phyloP scores from a whole-genome alignment of 2,797 vertebrate species.

The Oreochromis grahami region DNA sequence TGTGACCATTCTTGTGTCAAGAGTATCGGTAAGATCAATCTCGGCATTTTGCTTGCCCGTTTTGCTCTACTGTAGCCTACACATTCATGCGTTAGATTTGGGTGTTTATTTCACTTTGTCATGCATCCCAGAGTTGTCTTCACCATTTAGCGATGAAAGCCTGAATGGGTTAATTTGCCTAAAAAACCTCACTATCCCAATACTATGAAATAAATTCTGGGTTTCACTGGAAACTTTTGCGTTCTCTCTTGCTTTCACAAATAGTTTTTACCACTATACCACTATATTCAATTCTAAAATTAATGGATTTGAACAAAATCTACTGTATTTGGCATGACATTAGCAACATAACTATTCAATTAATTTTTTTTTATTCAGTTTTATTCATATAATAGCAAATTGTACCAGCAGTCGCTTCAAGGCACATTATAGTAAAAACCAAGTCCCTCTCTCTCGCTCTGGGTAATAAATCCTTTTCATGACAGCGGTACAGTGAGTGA shows the following conservation, averaged over 20 bases:
- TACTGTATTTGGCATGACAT: not conserved
- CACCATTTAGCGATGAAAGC: not conserved
- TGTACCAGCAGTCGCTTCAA: not conserved
- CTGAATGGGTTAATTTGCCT: not conserved
- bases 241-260: not conserved
- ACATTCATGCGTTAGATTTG: not conserved
- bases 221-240: not conserved
- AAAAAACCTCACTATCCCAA: accelerated
- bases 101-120: not conserved
- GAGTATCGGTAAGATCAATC: not conserved
- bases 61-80: not conserved
- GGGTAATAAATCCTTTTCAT: not conserved
- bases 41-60: not conserved
- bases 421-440: not conserved
- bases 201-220: not conserved
- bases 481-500: not conserved
- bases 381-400: not conserved
- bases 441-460: not conserved
- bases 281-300: not conserved
- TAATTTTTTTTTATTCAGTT: accelerated
- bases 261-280: not conserved
- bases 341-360: not conserved
- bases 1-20: slow-evolving; percentile 12
- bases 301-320: not conserved
- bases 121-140: not conserved